Evolutionary conservation across 2,888 invertebrate genomes (phyloP).

Genomic region (Cephus rjabovi): DNA sequence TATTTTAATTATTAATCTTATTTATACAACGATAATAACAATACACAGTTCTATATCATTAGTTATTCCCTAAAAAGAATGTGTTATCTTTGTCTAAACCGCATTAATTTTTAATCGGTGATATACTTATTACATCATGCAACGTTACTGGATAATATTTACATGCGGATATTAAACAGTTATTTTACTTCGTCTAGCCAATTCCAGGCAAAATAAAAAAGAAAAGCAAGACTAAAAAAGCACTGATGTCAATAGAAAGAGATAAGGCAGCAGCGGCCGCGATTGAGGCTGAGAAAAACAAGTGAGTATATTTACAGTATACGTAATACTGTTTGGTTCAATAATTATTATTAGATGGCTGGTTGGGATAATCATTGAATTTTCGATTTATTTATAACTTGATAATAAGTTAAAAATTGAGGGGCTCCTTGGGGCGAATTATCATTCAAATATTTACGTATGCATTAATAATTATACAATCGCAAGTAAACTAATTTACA

Average conservation of each 20-base stretch:
- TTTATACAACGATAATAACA: not conserved
- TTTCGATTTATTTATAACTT: not conserved
- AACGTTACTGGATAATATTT: not conserved
- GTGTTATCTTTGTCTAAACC: too few species aligned
- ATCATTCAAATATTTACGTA: too few species aligned
- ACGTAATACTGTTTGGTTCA: too few species aligned
- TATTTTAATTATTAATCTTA: not conserved
- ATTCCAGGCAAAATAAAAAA: not conserved
- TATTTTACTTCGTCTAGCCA: not conserved
- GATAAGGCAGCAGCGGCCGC: constrained; percentile 33
- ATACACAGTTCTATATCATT: too few species aligned
- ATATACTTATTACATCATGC: not conserved
- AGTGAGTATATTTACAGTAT: constrained; percentile 26
- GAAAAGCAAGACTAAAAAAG: constrained; percentile 39
- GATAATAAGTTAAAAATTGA: too few species aligned
- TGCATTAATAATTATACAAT: too few species aligned
- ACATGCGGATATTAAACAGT: not conserved
- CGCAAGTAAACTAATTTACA: too few species aligned
- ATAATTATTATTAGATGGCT: too few species aligned
- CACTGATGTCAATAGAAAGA: constrained; percentile 32
- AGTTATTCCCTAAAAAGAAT: too few species aligned
- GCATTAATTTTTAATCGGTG: not conserved
- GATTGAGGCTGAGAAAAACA: constrained; percentile 39
- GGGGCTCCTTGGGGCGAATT: too few species aligned
- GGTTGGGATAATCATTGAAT: not conserved